These are phyloP conservation scores for Pteria penguin DNA, from an alignment of 2,888 invertebrate species.

Conservation along the genomic window DNA sequence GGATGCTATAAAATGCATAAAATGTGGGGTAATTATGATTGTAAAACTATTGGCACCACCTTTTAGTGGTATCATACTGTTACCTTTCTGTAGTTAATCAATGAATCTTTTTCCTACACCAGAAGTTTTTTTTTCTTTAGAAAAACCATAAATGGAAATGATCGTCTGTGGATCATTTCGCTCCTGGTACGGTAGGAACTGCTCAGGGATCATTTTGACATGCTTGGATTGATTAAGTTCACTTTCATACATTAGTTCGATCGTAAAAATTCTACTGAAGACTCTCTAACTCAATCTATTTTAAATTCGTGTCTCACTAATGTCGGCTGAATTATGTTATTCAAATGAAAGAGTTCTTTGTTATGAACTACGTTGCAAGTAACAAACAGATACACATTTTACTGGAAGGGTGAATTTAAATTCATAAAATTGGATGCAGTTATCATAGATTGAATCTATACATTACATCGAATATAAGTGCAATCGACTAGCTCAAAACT, in stretches of 20 bases:
- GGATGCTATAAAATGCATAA: no score
- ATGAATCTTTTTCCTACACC: neutral
- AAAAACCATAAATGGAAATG: neutral
- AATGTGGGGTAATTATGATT: no score
- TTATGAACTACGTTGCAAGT: neutral
- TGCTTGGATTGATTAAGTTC: neutral
- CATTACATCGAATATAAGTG: no score
- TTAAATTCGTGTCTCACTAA: neutral
- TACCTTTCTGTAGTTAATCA: conserved; percentile 7
- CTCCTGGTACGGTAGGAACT: neutral
- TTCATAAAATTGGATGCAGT: neutral
- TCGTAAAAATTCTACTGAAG: neutral
- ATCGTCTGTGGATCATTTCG: neutral
- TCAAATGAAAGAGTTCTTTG: neutral
- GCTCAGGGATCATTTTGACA: neutral
- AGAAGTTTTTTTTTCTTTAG: neutral
- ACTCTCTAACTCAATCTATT: neutral
- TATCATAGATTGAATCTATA: neutral
- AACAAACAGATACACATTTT: neutral
- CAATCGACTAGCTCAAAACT: no score
- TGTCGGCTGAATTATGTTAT: neutral
- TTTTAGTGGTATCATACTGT: neutral
- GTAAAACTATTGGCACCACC: no score
- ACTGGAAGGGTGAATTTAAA: neutral
- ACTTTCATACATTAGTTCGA: neutral